Evolutionary conservation across 2,888 invertebrate genomes (phyloP).

Genomic region (Rhagonycha fulva): DNA sequence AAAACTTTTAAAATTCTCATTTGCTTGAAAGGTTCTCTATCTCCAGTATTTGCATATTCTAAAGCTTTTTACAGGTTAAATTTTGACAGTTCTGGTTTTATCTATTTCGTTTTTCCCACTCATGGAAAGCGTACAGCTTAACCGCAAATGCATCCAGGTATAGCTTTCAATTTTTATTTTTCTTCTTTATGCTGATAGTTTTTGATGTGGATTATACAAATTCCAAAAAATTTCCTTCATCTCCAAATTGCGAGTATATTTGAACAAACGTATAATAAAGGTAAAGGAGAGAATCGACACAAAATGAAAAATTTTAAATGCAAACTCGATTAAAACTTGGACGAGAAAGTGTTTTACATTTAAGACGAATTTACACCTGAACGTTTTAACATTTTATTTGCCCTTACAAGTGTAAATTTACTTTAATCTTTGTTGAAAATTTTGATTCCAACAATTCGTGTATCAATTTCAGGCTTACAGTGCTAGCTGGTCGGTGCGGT

Average conservation of each 20-base stretch:
- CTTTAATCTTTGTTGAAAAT: neutral
- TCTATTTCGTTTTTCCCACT: neutral
- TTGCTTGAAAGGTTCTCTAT: neutral
- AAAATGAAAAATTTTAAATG: neutral
- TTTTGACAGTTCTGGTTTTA: slow-evolving; percentile 1
- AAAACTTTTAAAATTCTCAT: slow-evolving; percentile 2
- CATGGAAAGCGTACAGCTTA: neutral
- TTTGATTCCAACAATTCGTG: neutral
- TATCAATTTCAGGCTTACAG: neutral
- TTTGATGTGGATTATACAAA: no score
- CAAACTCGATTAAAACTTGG: neutral
- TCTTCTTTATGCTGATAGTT: no score
- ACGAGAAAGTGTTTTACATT: neutral
- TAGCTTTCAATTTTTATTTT: neutral
- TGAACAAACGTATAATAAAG: neutral
- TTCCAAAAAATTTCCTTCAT: no score
- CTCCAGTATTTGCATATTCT: slow-evolving; percentile 7
- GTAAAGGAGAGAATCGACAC: neutral
- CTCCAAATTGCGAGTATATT: no score
- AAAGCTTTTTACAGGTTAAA: neutral
- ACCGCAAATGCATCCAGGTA: neutral
- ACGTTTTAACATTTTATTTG: neutral
- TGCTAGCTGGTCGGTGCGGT: neutral
- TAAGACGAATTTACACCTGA: neutral
- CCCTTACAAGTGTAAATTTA: neutral